A percentile compares a stretch with the other conserved stretches of the same genome.
phyloP scores from a whole-genome alignment of 2,888 invertebrate genomes.

The Meiosimyza platycephala region DNA sequence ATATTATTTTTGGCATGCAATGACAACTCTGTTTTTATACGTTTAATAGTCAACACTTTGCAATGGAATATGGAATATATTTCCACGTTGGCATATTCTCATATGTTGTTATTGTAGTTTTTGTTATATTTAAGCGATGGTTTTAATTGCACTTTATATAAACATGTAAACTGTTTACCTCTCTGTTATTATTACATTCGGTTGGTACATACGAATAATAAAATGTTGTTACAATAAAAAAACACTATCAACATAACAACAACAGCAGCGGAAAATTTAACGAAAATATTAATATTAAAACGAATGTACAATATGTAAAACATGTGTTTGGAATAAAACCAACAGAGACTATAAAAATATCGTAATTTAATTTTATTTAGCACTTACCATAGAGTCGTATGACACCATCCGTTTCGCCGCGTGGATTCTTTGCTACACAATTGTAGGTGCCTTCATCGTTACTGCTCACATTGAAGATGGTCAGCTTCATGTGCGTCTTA shows the following conservation, averaged over 20 bases:
- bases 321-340: background rate
- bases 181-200: background rate
- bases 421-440: conserved; percentile 86
- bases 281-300: background rate
- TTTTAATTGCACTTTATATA: conserved; percentile 18
- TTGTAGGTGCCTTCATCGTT: conserved; percentile 89
- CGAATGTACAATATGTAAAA: background rate
- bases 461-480: conserved; percentile 80
- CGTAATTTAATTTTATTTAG: background rate
- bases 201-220: background rate
- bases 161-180: background rate
- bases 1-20: background rate
- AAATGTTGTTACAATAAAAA: background rate
- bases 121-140: conserved; percentile 15
- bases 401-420: conserved; percentile 90
- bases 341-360: background rate
- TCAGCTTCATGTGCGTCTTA: conserved; percentile 88
- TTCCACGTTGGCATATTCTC: conserved; percentile 19
- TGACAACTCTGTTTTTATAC: background rate
- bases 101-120: conserved; percentile 5
- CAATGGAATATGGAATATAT: conserved; percentile 16
- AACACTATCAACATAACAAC: background rate
- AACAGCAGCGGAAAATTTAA: background rate
- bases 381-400: conserved; percentile 88
- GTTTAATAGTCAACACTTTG: background rate